Evolutionary conservation across 2,797 vertebrate species (phyloP), one percentile per base, ranked within the genome.

Genomic region (Pseudochromis fuscus): DNA sequence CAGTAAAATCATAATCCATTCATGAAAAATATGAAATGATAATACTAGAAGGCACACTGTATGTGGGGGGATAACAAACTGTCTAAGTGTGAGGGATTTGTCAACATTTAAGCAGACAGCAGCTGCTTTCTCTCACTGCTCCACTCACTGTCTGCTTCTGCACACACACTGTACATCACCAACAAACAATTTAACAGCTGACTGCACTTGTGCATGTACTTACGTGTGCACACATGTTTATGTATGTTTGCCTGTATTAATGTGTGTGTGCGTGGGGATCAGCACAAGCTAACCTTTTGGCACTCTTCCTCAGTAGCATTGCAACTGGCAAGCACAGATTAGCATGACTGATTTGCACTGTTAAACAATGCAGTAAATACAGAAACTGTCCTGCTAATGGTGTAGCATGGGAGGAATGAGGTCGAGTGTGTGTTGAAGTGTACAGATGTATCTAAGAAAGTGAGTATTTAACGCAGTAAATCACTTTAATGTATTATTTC

Each of bases 291-390:
- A n/a, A 35, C 28, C 45, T 64, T 70, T 56, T 72, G 69, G 42
- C 65, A 72, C 46, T 33, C 21, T 52, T 68, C 75, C 25, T 77
- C 72, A 56, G 56, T 45, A 62, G 24, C 48, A 50, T 33, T 57
- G 62, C 85, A 86, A 90, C 70, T 72, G 78, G 67, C 73, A 76
- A 72, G 1, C 42, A 75, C 73, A 69, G 85, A 92, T 92, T 90
- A 88, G 64, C 69, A 74, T 83, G 74, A 83, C 68, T 87, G 90
- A 86, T 92, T 90, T 92, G 77, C 38, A 60, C 10, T 28, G 31
- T 79, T 77, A 90, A 91, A 89, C 81, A 89, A 69, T 68, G 63
- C 45, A 81, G 62, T 85, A 89, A 88, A 90, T 84, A 82, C 61
- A 81, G 60, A 67, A 62, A 72, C 60, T 72, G 58, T 60, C 45